These are phyloP conservation scores for Drosophila barbarae DNA, from an alignment of 2,888 invertebrate genomes.

Conservation along the genomic window DNA sequence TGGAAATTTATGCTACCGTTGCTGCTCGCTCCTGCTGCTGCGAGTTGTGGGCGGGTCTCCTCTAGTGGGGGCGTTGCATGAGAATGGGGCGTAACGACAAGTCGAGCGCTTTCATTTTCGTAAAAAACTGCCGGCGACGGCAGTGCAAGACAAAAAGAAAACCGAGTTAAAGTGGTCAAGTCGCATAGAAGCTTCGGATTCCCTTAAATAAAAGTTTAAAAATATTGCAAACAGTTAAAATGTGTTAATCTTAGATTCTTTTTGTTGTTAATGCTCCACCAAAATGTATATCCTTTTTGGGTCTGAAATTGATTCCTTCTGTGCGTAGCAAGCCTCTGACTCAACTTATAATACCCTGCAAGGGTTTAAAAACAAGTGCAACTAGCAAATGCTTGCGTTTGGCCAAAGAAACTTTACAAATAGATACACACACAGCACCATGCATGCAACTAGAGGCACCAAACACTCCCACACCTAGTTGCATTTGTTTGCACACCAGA, in stretches of 20 bases:
- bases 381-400: slow-evolving; percentile 39
- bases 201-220: background rate
- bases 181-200: background rate
- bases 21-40: slow-evolving; percentile 16
- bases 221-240: background rate
- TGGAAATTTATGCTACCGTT: slow-evolving; percentile 75
- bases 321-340: background rate
- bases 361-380: slow-evolving; percentile 4
- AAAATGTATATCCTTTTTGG: background rate
- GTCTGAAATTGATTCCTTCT: background rate
- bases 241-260: too few species aligned
- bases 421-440: slow-evolving; percentile 26
- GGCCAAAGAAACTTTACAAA: slow-evolving; percentile 58
- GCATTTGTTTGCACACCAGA: slow-evolving; percentile 39
- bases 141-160: slow-evolving; percentile 23
- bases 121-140: slow-evolving; percentile 50
- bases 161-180: background rate
- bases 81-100: slow-evolving; percentile 21
- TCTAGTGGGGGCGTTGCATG: slow-evolving; percentile 26
- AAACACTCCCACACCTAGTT: slow-evolving; percentile 19
- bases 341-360: background rate
- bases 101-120: slow-evolving; percentile 44
- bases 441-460: slow-evolving; percentile 1
- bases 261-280: background rate
- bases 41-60: slow-evolving; percentile 24